A percentile compares a stretch with the other conserved stretches of the same genome.
phyloP scores from a whole-genome alignment of 2,113 vertebrate genomes.

The Heterocephalus glaber region DNA sequence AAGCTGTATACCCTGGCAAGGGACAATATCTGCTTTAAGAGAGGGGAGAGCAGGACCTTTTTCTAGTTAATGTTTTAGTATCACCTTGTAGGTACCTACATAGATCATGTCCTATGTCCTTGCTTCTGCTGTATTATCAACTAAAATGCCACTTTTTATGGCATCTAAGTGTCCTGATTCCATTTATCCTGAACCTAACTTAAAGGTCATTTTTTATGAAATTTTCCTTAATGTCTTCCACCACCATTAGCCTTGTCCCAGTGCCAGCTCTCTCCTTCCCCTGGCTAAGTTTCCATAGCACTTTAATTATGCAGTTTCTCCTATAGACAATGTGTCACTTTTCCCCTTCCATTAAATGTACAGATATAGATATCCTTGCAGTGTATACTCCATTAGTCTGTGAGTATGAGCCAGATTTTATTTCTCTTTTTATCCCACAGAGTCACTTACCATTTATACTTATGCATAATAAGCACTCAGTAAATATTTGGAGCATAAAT shows the following conservation, averaged over 20 bases:
- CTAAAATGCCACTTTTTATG: background rate
- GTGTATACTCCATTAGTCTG: background rate
- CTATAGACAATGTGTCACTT: background rate
- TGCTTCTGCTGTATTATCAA: background rate
- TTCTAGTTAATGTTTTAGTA: background rate
- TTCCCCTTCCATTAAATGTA: background rate
- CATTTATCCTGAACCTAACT: background rate
- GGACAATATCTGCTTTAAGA: background rate
- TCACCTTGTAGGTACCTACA: background rate
- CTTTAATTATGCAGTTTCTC: background rate
- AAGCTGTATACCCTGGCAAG: background rate
- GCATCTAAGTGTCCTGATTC: background rate
- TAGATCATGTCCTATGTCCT: background rate
- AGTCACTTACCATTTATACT: background rate
- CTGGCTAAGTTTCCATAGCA: background rate
- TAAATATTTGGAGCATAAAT: slow-evolving; percentile 39
- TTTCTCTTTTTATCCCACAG: background rate
- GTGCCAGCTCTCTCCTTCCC: background rate
- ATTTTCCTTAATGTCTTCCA: background rate
- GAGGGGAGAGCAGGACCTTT: background rate
- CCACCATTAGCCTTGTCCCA: background rate
- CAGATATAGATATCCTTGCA: background rate
- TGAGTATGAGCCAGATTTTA: background rate
- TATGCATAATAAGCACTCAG: background rate
- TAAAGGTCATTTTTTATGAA: background rate